A percentile compares a stretch with the other conserved stretches of the same genome.
Conservation (phyloP, 2,888 invertebrate genomes). For the Aphodius sticticus region DNA sequence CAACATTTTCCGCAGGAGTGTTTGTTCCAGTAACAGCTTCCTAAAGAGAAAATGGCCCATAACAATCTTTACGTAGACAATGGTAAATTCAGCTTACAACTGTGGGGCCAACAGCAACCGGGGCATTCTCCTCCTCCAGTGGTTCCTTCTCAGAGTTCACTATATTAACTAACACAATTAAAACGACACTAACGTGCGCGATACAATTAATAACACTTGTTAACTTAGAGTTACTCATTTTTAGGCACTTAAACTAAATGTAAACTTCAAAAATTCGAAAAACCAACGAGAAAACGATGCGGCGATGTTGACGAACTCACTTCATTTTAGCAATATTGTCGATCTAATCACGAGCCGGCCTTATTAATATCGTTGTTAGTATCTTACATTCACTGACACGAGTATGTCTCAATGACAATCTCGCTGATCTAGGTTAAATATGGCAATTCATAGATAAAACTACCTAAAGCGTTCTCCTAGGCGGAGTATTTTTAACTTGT, state of each 20-base stretch:
- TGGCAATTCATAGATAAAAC: background rate
- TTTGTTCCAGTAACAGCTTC: conserved; percentile 38
- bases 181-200: conserved; percentile 24
- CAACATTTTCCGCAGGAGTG: conserved; percentile 63
- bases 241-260: background rate
- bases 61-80: conserved; percentile 19
- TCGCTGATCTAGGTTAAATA: background rate
- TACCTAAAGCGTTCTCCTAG: background rate
- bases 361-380: background rate
- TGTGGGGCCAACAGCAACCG: conserved; percentile 39
- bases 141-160: conserved; percentile 48
- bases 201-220: conserved; percentile 27
- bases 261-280: background rate
- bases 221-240: conserved; percentile 30
- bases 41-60: conserved; percentile 30
- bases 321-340: background rate
- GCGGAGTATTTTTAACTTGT: background rate
- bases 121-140: conserved; percentile 43
- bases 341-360: background rate
- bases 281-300: background rate
- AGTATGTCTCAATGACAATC: background rate
- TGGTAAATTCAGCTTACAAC: conserved; percentile 40
- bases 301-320: background rate
- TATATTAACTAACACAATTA: conserved; percentile 30
- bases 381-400: background rate